Percentiles rank a stretch among this genome's conserved stretches.
These are phyloP conservation scores for Amphiduros pacificus DNA, from an alignment of 2,888 invertebrate genomes.

Conservation along the genomic window DNA sequence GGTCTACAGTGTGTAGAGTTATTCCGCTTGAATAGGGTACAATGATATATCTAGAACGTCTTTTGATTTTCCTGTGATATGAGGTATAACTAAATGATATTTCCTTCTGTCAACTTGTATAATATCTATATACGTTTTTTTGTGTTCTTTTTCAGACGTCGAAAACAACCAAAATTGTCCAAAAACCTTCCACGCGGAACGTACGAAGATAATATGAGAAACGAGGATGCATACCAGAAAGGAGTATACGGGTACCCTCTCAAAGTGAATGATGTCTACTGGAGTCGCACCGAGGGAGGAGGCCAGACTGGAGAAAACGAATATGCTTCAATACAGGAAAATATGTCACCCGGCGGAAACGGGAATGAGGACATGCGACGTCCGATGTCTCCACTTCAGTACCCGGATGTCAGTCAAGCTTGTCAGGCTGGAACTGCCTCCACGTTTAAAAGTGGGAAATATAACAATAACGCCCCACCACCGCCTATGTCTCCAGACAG, in stretches of 20 bases:
- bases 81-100: not conserved
- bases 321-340: conserved; percentile 14
- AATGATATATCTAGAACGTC: not conserved
- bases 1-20: too few relatives aligned
- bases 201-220: not conserved
- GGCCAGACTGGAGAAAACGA: conserved; percentile 10
- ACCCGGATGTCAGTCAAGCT: not conserved
- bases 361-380: conserved; percentile 5
- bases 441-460: too few relatives aligned
- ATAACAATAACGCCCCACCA: too few relatives aligned
- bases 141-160: too few relatives aligned
- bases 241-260: conserved; percentile 4
- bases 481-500: too few relatives aligned
- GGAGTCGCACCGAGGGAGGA: conserved; percentile 6
- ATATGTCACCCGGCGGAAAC: conserved; percentile 3
- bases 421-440: not conserved
- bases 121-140: too few relatives aligned
- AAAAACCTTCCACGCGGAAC: not conserved
- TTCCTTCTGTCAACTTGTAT: not conserved
- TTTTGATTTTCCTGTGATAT: not conserved
- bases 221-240: conserved; percentile 10
- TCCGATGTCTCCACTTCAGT: not conserved
- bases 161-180: not conserved
- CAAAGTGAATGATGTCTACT: conserved; percentile 9
- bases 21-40: too few relatives aligned